These are phyloP conservation scores for Furnarius figulus DNA, from an alignment of 2,113 vertebrate species.

Conservation along the genomic window DNA sequence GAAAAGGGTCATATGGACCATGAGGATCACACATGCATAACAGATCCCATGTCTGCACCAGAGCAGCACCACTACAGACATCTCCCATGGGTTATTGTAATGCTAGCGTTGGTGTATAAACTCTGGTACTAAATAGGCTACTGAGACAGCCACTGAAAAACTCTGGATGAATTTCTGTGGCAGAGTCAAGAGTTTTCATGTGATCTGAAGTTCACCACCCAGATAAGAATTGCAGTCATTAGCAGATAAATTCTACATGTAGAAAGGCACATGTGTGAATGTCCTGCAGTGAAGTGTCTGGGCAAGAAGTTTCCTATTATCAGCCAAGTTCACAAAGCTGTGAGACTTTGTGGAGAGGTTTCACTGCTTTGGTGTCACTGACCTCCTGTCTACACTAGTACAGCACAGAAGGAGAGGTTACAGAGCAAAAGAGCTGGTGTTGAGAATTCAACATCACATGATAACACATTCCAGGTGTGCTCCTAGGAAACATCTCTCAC, in stretches of 20 bases:
- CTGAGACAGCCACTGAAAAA: background rate
- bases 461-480: background rate
- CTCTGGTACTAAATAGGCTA: background rate
- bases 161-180: background rate
- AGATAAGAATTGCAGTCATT: background rate
- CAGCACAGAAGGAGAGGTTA: background rate
- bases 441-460: background rate
- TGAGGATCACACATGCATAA: rapidly evolving
- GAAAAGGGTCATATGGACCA: background rate
- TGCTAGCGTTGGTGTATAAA: background rate
- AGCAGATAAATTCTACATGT: background rate
- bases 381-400: background rate
- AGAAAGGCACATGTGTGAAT: background rate
- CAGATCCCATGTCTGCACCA: background rate
- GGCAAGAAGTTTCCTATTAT: background rate
- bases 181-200: background rate
- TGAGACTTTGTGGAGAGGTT: background rate
- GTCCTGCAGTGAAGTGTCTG: background rate
- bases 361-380: background rate
- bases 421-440: background rate
- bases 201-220: background rate
- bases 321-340: background rate
- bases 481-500: background rate
- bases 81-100: background rate
- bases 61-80: background rate